Conservation (phyloP, 1,140 invertebrate genomes). For the Cotesia vestalis region DNA sequence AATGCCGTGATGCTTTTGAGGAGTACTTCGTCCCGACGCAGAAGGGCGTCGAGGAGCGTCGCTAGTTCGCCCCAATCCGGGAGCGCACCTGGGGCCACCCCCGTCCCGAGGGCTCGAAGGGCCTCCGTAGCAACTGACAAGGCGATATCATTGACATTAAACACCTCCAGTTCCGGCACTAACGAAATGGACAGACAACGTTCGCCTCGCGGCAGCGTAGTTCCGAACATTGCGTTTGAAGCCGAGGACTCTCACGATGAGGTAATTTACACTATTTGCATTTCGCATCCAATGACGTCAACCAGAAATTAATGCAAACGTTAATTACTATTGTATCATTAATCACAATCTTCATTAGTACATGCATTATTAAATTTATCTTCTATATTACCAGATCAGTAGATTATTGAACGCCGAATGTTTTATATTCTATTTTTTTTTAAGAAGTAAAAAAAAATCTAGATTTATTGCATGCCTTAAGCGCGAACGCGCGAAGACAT, state of each 20-base stretch:
- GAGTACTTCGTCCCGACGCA: slow-evolving; percentile 73
- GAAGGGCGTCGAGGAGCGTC: slow-evolving; percentile 72
- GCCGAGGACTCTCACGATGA: slow-evolving; percentile 46
- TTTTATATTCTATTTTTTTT: too few relatives aligned
- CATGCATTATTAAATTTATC: too few relatives aligned
- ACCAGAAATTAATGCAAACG: slow-evolving; percentile 43
- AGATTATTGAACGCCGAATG: slow-evolving; percentile 28
- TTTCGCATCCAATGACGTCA: too few relatives aligned
- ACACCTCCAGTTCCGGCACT: slow-evolving; percentile 36
- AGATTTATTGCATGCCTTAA: too few relatives aligned
- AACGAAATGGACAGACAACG: slow-evolving; percentile 56
- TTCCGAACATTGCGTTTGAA: slow-evolving; percentile 60
- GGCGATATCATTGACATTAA: slow-evolving; percentile 48
- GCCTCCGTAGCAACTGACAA: slow-evolving; percentile 60
- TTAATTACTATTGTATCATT: too few relatives aligned
- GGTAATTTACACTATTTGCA: slow-evolving; percentile 42
- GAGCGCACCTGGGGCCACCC: slow-evolving; percentile 41
- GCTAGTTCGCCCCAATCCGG: slow-evolving; percentile 71
- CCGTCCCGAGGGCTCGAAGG: slow-evolving; percentile 48
- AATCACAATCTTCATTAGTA: too few relatives aligned
- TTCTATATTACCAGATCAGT: too few relatives aligned
- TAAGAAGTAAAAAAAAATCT: too few relatives aligned
- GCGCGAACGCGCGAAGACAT: too few relatives aligned
- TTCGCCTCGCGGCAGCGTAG: slow-evolving; percentile 63
- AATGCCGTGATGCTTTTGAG: slow-evolving; percentile 70